phyloP scores from a whole-genome alignment of 1,140 invertebrate species.

The Stegodyphus mimosarum region DNA sequence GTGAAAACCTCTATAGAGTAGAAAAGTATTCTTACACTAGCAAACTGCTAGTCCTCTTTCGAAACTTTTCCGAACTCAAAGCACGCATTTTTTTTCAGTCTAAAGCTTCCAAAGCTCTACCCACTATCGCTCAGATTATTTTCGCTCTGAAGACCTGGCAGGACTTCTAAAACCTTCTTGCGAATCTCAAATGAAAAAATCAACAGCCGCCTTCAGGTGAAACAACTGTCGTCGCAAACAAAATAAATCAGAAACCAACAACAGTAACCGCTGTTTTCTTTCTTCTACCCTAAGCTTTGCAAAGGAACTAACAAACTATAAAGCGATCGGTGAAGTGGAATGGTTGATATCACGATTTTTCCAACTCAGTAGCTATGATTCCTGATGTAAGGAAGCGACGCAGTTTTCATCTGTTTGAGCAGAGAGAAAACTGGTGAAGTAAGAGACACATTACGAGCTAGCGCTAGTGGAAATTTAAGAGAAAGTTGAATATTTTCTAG shows the following conservation, averaged over 20 bases:
- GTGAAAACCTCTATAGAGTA: no score
- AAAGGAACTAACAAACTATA: constrained; percentile 34
- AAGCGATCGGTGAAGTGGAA: constrained; percentile 11
- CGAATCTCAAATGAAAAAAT: not conserved
- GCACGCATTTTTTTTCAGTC: not conserved
- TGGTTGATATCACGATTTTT: constrained; percentile 49
- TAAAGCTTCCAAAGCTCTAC: not conserved
- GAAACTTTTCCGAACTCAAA: not conserved
- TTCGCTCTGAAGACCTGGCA: not conserved
- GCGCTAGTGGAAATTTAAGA: no score
- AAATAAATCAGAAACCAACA: constrained; percentile 53
- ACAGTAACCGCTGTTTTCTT: constrained; percentile 5
- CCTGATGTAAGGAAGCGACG: constrained; percentile 33
- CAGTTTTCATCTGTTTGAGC: constrained; percentile 37
- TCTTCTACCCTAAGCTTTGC: not conserved
- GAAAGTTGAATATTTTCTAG: no score
- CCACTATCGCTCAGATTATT: not conserved
- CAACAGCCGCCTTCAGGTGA: constrained; percentile 14
- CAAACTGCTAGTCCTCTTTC: not conserved
- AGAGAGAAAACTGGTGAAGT: not conserved
- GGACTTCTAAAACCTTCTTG: not conserved
- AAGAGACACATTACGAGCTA: no score
- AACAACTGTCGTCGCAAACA: constrained; percentile 11
- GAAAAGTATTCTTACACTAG: not conserved
- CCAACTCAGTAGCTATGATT: constrained; percentile 30